Evolutionary conservation across 2,888 invertebrate species (phyloP).

Genomic region (Agonopterix heracliana): DNA sequence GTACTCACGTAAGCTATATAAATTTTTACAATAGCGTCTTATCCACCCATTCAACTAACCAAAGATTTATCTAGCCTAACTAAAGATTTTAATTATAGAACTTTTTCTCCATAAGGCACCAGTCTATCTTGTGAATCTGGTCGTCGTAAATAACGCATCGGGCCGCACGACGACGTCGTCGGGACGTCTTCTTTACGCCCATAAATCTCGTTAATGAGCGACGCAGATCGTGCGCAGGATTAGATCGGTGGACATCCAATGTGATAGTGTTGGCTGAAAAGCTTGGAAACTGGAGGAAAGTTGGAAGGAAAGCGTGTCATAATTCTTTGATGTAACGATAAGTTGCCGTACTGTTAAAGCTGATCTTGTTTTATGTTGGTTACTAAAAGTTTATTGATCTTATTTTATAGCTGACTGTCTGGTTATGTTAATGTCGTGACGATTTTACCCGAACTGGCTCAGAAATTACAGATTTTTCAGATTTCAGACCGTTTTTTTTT

Average conservation of each 20-base stretch:
- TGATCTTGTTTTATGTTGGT: too few species aligned
- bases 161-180: conserved; percentile 48
- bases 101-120: conserved; percentile 30
- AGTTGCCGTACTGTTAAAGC: too few species aligned
- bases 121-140: conserved; percentile 13
- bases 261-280: conserved; percentile 14
- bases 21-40: too few species aligned
- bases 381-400: too few species aligned
- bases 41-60: too few species aligned
- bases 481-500: too few species aligned
- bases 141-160: conserved; percentile 59
- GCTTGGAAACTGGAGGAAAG: conserved; percentile 1
- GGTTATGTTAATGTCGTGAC: too few species aligned
- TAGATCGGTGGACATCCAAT: conserved; percentile 41
- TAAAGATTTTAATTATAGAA: conserved; percentile 13
- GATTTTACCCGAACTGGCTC: too few species aligned
- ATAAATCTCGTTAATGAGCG: conserved; percentile 74
- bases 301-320: neutral
- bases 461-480: too few species aligned
- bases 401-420: too few species aligned
- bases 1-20: too few species aligned
- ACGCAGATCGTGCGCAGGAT: conserved; percentile 59
- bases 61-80: too few species aligned
- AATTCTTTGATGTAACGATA: neutral
- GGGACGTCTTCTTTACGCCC: conserved; percentile 57